A percentile compares a stretch with the other conserved stretches of the same genome.
phyloP scores from a whole-genome alignment of 2,797 vertebrate genomes.

The Alosa sapidissima region DNA sequence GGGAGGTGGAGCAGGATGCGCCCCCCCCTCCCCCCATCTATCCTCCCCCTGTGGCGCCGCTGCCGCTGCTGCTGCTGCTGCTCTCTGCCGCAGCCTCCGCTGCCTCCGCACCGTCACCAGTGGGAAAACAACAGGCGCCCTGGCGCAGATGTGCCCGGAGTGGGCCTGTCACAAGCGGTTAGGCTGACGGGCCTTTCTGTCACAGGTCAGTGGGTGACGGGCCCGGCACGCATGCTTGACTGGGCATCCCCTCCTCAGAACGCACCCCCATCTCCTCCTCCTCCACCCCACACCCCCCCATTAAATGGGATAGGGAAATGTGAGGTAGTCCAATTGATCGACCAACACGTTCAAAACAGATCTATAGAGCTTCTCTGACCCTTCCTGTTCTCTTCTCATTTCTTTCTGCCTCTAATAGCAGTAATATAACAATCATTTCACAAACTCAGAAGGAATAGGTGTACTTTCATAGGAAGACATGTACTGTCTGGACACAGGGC shows the following conservation, averaged over 20 bases:
- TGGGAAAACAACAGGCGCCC: conserved; percentile 56
- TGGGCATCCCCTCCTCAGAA: conserved; percentile 56
- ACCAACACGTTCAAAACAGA: not conserved
- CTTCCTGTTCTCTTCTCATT: not conserved
- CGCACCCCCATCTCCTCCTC: conserved; percentile 29
- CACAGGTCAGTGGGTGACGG: conserved; percentile 89
- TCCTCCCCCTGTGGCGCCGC: not conserved
- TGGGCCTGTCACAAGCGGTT: conserved; percentile 87
- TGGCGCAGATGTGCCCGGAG: conserved; percentile 88
- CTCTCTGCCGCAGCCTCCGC: conserved; percentile 1
- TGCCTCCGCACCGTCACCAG: not conserved
- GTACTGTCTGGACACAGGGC: not conserved
- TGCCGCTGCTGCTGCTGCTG: not conserved
- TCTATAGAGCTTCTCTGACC: not conserved
- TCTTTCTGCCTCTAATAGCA: not conserved
- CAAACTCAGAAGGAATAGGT: not conserved
- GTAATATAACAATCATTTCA: not conserved
- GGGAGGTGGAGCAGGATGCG: no score
- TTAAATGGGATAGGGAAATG: not conserved
- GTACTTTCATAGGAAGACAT: not conserved
- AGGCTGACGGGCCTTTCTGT: conserved; percentile 83
- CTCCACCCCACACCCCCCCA: not conserved
- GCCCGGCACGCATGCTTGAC: conserved; percentile 73
- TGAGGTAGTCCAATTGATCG: not conserved
- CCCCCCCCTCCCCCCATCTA: not conserved